Evolutionary conservation across 2,797 vertebrate species (phyloP).

Genomic region (Lepilemur septentrionalis): DNA sequence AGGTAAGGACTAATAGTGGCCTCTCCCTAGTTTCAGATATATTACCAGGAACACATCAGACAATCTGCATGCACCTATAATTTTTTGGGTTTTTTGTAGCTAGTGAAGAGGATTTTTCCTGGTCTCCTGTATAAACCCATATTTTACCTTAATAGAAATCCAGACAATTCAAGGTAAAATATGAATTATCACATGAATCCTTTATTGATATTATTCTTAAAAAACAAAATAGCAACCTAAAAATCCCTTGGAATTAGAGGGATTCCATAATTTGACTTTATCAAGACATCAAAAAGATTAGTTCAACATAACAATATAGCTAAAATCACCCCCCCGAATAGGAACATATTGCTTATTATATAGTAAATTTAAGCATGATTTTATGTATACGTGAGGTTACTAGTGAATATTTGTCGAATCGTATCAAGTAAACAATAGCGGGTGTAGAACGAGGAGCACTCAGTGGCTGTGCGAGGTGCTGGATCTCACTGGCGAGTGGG

Average conservation of each 20-base stretch:
- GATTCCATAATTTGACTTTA: not conserved
- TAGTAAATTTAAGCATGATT: not conserved
- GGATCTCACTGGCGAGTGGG: not conserved
- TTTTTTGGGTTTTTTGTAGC: not conserved
- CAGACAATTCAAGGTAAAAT: not conserved
- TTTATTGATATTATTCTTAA: not conserved
- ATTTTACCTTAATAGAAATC: not conserved
- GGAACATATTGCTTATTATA: not conserved
- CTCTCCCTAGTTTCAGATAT: fast-evolving
- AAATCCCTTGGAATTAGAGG: not conserved
- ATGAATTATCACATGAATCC: not conserved
- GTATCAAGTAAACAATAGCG: not conserved
- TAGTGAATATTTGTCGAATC: not conserved
- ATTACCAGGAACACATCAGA: not conserved
- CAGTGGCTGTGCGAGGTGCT: not conserved
- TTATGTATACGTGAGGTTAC: not conserved
- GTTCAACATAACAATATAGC: not conserved
- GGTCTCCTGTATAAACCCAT: not conserved
- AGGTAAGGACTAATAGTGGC: fast-evolving
- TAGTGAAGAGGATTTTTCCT: not conserved
- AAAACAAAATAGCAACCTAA: not conserved
- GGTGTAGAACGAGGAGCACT: not conserved
- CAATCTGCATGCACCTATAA: not conserved
- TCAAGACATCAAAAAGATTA: not conserved
- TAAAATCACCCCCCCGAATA: not conserved